Percentiles rank a stretch among this genome's conserved stretches.
phyloP scores from a whole-genome alignment of 2,797 vertebrate species.

The Staurois parvus region DNA sequence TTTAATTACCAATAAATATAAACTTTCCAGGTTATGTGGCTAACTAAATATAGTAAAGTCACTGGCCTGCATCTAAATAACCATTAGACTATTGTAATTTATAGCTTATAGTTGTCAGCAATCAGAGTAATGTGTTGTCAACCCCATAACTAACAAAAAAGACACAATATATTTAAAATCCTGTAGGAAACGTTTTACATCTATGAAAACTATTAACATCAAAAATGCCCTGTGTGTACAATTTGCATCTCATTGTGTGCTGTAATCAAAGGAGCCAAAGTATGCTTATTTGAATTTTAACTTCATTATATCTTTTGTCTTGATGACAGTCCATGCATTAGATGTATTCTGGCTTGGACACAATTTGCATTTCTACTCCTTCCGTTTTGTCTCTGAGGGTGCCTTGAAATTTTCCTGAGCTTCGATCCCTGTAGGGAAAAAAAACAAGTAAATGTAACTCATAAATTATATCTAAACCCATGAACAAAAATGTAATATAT shows the following conservation, averaged over 20 bases:
- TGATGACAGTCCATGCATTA: constrained; percentile 53
- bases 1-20: too few species aligned
- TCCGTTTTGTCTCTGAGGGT: constrained; percentile 66
- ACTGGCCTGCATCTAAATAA: too few species aligned
- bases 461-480: too few species aligned
- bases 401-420: constrained; percentile 64
- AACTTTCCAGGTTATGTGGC: too few species aligned
- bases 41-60: too few species aligned
- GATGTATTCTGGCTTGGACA: constrained; percentile 73
- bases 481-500: too few species aligned
- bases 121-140: too few species aligned
- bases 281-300: not conserved
- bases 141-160: too few species aligned
- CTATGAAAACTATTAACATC: constrained; percentile 16
- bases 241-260: constrained; percentile 4
- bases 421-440: constrained; percentile 68
- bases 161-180: not conserved
- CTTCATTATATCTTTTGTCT: not conserved
- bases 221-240: not conserved
- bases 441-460: too few species aligned
- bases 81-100: too few species aligned
- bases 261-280: not conserved
- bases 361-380: constrained; percentile 72
- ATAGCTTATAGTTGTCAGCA: too few species aligned
- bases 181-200: not conserved